These are phyloP conservation scores for Drosophila neonasuta DNA, from an alignment of 2,888 invertebrate genomes.

Conservation along the genomic window DNA sequence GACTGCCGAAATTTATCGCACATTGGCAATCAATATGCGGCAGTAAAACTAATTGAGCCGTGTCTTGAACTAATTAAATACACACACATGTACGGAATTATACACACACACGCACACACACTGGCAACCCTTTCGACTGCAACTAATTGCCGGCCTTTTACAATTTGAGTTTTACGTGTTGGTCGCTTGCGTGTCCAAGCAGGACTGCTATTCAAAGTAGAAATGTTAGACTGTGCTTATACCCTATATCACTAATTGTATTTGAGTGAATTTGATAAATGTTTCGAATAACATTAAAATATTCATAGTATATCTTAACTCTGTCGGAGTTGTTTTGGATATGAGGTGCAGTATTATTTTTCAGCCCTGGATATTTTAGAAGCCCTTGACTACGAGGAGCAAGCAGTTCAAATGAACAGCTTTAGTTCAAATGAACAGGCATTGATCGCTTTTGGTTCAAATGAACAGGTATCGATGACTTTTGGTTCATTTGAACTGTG, in stretches of 20 bases:
- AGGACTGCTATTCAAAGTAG: neutral
- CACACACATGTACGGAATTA: conserved; percentile 25
- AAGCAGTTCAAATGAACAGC: too few species aligned
- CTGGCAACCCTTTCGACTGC: conserved; percentile 23
- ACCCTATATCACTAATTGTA: neutral
- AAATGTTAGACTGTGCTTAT: neutral
- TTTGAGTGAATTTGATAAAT: neutral
- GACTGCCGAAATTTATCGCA: conserved; percentile 60
- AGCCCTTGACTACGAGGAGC: too few species aligned
- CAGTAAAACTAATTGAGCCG: conserved; percentile 65
- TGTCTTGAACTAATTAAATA: conserved; percentile 73
- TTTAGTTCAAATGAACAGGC: too few species aligned
- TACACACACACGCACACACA: neutral
- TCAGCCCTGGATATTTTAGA: too few species aligned
- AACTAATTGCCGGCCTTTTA: conserved; percentile 59
- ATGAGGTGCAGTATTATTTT: too few species aligned
- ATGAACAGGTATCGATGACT: too few species aligned
- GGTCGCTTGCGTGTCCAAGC: conserved; percentile 40
- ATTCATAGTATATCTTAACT: too few species aligned
- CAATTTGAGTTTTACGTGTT: conserved; percentile 46
- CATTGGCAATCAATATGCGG: conserved; percentile 63
- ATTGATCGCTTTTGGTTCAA: too few species aligned
- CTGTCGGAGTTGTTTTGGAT: too few species aligned
- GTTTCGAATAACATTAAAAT: too few species aligned
- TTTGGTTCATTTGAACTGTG: too few species aligned